Evolutionary conservation across 2,113 vertebrate species (phyloP), one percentile per base, ranked within the genome.

Genomic region (Limnothrissa miodon): DNA sequence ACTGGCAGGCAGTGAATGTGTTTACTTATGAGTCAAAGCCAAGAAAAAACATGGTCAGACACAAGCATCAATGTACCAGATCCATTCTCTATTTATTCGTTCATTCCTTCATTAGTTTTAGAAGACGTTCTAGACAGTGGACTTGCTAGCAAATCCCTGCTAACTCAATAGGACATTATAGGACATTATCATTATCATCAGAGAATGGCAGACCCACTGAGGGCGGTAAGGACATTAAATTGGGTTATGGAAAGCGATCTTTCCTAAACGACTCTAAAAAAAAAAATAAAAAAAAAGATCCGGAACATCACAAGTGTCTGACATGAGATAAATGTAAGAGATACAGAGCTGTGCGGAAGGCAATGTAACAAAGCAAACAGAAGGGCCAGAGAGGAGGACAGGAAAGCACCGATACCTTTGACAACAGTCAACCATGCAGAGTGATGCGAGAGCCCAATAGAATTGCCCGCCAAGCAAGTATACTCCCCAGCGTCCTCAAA

Each of bases 381-480:
- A 78, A n/a, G 42, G 48, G 7, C 8, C 25, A 51, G 42, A 5
- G 42, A 5, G 39, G 13, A 17, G 42, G 29, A 82, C 59, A 48
- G 80, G 39, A 78, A 29, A 42, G 33, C 79, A 48, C 46, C 59
- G 85, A 0, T 93, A 98, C 97, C 97, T 91, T 96, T 93, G 87
- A 97, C 91, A 81, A 99, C 96, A 78, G 93, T 95, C 93, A 99
- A 95, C 97, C 97, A 99, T 86, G 97, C 97, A 86, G 97, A 97
- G 85, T 98, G 97, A 91, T 98, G 94, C 29, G 97, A 96, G 87
- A 95, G 94, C 82, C 97, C 97, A 88, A 97, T 97, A 93, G 96
- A 96, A 96, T 98, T 98, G 88, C 93, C 96, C 42, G 97, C 97
- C 93, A 98, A 92, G 86, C 97, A 99, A 89, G 97, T 98, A 94